These are phyloP conservation scores for Mesochorus sp. DNA, from an alignment of 2,888 invertebrate genomes.

Conservation along the genomic window DNA sequence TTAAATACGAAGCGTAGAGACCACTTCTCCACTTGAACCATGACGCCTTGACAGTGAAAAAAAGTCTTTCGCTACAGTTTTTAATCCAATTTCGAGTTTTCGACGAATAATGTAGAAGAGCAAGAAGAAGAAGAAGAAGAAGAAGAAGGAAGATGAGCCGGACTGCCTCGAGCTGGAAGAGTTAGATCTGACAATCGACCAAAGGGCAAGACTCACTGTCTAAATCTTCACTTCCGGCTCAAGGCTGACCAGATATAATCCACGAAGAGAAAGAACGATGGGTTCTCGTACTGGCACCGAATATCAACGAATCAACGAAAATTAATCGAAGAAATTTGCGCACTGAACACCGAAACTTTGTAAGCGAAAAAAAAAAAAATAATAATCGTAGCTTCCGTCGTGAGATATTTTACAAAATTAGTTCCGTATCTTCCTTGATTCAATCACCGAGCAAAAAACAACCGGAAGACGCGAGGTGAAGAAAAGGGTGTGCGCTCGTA, in stretches of 20 bases:
- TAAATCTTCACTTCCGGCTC: conserved; percentile 88
- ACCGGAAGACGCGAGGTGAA: conserved; percentile 34
- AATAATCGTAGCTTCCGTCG: background rate
- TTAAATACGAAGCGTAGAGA: conserved; percentile 85
- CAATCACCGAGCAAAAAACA: background rate
- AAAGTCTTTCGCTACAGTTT: background rate
- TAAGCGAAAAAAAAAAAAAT: background rate
- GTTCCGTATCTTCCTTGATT: background rate
- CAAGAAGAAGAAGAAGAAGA: conserved; percentile 23
- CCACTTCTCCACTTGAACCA: conserved; percentile 86
- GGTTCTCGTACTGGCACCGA: conserved; percentile 26
- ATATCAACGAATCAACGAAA: background rate
- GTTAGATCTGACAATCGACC: conserved; percentile 87
- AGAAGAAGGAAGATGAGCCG: conserved; percentile 65
- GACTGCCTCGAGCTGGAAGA: conserved; percentile 87
- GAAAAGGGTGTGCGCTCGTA: conserved; percentile 26
- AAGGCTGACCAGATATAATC: conserved; percentile 74
- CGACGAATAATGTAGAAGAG: conserved; percentile 29
- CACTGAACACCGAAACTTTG: conserved; percentile 44
- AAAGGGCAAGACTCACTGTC: conserved; percentile 81
- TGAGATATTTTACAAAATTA: background rate
- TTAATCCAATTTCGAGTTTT: background rate
- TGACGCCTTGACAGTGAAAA: conserved; percentile 69
- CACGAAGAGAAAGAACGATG: background rate
- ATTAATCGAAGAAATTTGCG: background rate